A percentile compares a stretch with the other conserved stretches of the same genome.
phyloP scores from a whole-genome alignment of 2,888 invertebrate species.

The Vanessa cardui region DNA sequence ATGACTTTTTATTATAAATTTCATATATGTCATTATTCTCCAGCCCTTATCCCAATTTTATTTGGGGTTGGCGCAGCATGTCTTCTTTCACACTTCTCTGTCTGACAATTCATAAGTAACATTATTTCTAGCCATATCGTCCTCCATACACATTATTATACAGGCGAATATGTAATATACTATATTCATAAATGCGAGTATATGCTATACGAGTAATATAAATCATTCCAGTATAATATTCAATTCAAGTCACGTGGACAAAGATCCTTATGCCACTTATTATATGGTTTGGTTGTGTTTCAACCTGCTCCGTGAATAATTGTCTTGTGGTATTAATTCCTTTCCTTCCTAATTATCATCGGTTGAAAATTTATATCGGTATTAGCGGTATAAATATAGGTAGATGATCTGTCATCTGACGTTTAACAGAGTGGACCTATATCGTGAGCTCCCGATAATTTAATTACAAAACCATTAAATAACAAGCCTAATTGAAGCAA shows the following conservation, averaged over 20 bases:
- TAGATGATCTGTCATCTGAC: neutral
- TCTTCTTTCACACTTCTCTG: too few relatives aligned
- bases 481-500: constrained; percentile 1
- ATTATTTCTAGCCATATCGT: too few relatives aligned
- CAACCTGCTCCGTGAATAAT: constrained; percentile 27
- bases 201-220: too few relatives aligned
- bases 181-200: too few relatives aligned
- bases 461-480: constrained; percentile 4
- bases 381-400: constrained; percentile 5
- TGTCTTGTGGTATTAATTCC: constrained; percentile 26
- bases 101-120: too few relatives aligned
- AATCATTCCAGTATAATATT: neutral
- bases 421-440: constrained; percentile 6
- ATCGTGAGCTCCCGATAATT: constrained; percentile 3
- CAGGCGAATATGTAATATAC: too few relatives aligned
- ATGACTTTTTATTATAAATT: too few relatives aligned
- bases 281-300: constrained; percentile 22
- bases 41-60: too few relatives aligned
- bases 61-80: too few relatives aligned
- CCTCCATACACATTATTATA: too few relatives aligned
- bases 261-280: constrained; percentile 13
- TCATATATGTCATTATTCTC: too few relatives aligned
- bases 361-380: constrained; percentile 18
- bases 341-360: constrained; percentile 32
- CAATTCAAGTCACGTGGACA: constrained; percentile 10